A percentile compares a stretch with the other conserved stretches of the same genome.
These are phyloP conservation scores for Felis chaus DNA, from an alignment of 2,113 vertebrate genomes.

Conservation along the genomic window DNA sequence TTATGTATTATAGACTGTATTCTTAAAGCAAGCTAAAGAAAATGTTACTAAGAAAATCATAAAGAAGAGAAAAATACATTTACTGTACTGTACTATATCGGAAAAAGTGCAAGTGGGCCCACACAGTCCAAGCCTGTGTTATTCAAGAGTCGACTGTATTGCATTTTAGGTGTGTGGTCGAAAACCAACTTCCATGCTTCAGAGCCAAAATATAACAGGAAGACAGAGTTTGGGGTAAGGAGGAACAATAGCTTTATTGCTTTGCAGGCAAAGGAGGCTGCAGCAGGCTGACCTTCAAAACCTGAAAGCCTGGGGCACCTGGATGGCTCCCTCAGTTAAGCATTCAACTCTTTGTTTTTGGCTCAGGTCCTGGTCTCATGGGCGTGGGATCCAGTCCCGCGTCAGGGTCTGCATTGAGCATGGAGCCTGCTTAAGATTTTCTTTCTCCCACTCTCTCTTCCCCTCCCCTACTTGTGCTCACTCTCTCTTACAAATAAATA, in stretches of 20 bases:
- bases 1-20: not conserved
- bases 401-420: too few species aligned
- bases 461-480: not conserved
- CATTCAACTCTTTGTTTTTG: not conserved
- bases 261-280: not conserved
- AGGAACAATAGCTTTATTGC: not conserved
- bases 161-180: not conserved
- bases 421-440: not conserved
- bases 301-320: not conserved
- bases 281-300: not conserved
- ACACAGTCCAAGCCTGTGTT: not conserved
- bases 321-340: not conserved
- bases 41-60: not conserved
- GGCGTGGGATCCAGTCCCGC: too few species aligned
- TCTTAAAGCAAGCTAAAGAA: not conserved
- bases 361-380: not conserved
- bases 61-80: not conserved
- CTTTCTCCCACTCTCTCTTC: not conserved
- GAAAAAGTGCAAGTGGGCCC: not conserved
- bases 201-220: not conserved
- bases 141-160: not conserved
- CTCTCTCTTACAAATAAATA: not conserved
- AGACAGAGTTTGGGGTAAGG: not conserved
- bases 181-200: not conserved
- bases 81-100: not conserved